Evolutionary conservation across 1,140 invertebrate genomes (phyloP).

Genomic region (Oscheius sp.): DNA sequence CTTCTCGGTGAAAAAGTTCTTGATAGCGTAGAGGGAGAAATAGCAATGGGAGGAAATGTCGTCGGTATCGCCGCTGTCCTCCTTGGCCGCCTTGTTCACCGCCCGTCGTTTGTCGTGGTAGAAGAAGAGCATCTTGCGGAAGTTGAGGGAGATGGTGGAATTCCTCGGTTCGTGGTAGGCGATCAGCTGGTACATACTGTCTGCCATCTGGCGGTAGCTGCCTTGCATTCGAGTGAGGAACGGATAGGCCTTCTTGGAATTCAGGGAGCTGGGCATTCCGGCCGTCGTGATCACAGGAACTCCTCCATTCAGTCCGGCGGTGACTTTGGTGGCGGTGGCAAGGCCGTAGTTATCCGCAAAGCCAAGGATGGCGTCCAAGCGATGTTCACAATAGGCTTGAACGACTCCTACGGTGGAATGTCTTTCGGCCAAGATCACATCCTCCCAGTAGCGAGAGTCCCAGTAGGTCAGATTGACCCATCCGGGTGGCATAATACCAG

Average conservation of each 20-base stretch:
- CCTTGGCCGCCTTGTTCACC: constrained; percentile 42
- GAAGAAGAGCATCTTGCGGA: constrained; percentile 55
- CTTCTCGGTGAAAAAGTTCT: constrained; percentile 55
- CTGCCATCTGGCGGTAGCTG: constrained; percentile 73
- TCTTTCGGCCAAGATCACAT: constrained; percentile 50
- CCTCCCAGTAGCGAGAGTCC: constrained; percentile 55
- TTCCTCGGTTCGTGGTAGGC: constrained; percentile 44
- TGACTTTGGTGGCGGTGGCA: constrained; percentile 81
- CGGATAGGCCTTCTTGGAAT: constrained; percentile 71
- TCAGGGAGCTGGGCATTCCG: constrained; percentile 76
- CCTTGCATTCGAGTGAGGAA: constrained; percentile 82
- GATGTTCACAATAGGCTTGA: constrained; percentile 50
- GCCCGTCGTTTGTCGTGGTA: constrained; percentile 60
- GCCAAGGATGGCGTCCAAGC: constrained; percentile 68
- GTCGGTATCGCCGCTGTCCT: constrained; percentile 35
- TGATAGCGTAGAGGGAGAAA: constrained; percentile 59
- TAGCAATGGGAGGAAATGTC: constrained; percentile 51
- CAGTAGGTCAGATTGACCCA: constrained; percentile 56
- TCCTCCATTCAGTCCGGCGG: constrained; percentile 72
- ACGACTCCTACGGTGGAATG: constrained; percentile 40
- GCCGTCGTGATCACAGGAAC: constrained; percentile 82
- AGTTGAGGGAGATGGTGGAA: constrained; percentile 42
- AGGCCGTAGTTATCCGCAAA: constrained; percentile 86
- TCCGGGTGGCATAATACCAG: constrained; percentile 42
- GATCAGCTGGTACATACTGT: constrained; percentile 54